Conservation (phyloP, 2,888 invertebrate species). For the Brachyptera putata region DNA sequence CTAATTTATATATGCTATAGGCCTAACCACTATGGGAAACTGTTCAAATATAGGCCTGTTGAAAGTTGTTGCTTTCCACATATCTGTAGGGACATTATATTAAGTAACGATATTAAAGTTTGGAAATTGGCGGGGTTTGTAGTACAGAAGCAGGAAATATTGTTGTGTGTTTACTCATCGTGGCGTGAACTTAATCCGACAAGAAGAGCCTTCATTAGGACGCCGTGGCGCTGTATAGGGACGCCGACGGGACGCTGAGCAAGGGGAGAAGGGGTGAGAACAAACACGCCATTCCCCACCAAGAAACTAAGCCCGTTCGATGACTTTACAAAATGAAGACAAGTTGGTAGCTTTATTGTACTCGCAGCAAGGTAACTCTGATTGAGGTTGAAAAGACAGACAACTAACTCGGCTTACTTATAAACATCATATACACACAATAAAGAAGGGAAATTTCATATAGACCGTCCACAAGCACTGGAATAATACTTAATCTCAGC, state of each 20-base stretch:
- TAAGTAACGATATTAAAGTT: neutral
- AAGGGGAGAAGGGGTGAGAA: neutral
- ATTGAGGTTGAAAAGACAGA: neutral
- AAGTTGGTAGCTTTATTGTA: slow-evolving; percentile 12
- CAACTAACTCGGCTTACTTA: neutral
- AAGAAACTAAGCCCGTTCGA: slow-evolving; percentile 18
- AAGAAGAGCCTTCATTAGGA: slow-evolving; percentile 17
- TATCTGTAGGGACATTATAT: neutral
- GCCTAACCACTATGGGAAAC: too few relatives aligned
- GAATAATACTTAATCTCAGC: slow-evolving; percentile 5
- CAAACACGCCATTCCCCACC: neutral
- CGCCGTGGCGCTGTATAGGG: neutral
- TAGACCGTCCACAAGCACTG: neutral
- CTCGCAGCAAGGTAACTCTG: neutral
- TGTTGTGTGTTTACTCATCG: slow-evolving; percentile 16
- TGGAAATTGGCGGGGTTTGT: neutral
- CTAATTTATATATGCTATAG: too few relatives aligned
- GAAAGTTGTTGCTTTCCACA: too few relatives aligned
- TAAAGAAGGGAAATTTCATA: neutral
- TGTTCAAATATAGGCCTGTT: too few relatives aligned
- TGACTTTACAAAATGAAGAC: slow-evolving; percentile 28
- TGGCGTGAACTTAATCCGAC: slow-evolving; percentile 18
- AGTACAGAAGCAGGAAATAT: slow-evolving; percentile 13
- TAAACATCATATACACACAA: neutral
- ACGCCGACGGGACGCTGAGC: neutral